A percentile compares a stretch with the other conserved stretches of the same genome.
Evolutionary conservation across 2,888 invertebrate genomes (phyloP).

Genomic region (Sesamia inferens): DNA sequence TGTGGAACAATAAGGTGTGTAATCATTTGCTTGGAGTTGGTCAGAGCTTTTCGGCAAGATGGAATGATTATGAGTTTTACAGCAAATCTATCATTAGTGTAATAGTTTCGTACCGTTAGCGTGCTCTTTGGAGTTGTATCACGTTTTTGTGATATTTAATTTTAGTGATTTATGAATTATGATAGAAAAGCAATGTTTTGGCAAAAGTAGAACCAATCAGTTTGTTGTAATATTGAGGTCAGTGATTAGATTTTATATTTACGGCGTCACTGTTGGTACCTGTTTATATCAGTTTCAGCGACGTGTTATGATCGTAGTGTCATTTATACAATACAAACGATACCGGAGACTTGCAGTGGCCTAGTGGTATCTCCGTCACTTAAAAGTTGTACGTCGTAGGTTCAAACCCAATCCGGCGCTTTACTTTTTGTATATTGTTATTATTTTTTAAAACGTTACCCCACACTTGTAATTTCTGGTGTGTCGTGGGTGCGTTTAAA

Average conservation of each 20-base stretch:
- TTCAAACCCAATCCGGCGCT: no score
- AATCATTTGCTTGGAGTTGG: neutral
- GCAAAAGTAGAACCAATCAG: neutral
- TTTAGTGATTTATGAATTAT: conserved; percentile 49
- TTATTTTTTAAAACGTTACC: no score
- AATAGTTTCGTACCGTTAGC: conserved; percentile 50
- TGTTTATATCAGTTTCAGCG: neutral
- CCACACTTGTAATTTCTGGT: no score
- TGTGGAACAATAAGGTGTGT: neutral
- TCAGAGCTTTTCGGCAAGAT: conserved; percentile 22
- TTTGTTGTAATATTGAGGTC: conserved; percentile 11
- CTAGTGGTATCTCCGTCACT: no score
- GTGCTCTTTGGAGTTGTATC: conserved; percentile 17
- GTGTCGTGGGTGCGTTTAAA: no score
- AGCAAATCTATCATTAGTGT: conserved; percentile 52
- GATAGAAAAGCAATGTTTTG: conserved; percentile 14
- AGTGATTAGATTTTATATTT: neutral
- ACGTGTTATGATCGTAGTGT: neutral
- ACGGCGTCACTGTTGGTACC: neutral
- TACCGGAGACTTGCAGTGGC: no score
- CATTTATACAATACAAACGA: no score
- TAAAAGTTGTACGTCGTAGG: no score
- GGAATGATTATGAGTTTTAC: conserved; percentile 42
- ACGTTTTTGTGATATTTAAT: conserved; percentile 53
- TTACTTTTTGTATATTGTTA: no score